Base-by-base conservation (phyloP, 2,888 invertebrate genomes). In the Ommatoiulus sabulosus region DNA sequence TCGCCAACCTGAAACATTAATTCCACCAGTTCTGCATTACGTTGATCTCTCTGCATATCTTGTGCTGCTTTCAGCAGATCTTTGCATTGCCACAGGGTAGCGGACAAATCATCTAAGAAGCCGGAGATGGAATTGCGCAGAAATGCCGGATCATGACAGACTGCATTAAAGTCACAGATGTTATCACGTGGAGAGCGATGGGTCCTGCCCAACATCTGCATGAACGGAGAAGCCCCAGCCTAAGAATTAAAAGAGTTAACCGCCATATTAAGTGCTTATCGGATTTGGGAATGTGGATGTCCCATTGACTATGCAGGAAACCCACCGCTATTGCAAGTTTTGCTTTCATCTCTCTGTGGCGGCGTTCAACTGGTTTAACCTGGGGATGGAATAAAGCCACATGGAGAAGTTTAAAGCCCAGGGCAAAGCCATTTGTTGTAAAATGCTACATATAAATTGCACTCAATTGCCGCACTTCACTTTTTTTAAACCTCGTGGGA, bases 361-460 rank as follows among this genome's bases (percentile, higher is more conserved):
- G 17, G n/a, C 86, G 35, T 12, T 86, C 86, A n/a, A 89, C 88
- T 8, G 89, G 90, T 17, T 90, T 89, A 15, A 85, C 89, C 52
- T 88, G 63, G 0, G 87, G 89, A 63, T 88, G 85, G 44, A 89
- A 90, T 7, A 80, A 43, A 35, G 89, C 85, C n/a, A 46, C 84
- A n/a, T 46, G 84, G 43, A 12, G 20, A 44, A 89, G 48, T 17
- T 63, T 24, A 17, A 89, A 52, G 17, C 87, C 87, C 43, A 88
- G 46, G 5, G 24, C 15, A 24, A 3, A 6, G 35, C 15, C 24
- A 46, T 12, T 12, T 24, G 10, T 20, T 84, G 10, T 20, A 84
- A 17, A 12, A 84, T 24, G 17, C 12, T 24, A 10, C 6, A 43
- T 20, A 86, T 17, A 43, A 86, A 86, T 44, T 86, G 86, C 5